Percentiles rank a stretch among this genome's conserved stretches.
Evolutionary conservation across 1,140 invertebrate genomes (phyloP).

Genomic region (Heliconius eleuchia): DNA sequence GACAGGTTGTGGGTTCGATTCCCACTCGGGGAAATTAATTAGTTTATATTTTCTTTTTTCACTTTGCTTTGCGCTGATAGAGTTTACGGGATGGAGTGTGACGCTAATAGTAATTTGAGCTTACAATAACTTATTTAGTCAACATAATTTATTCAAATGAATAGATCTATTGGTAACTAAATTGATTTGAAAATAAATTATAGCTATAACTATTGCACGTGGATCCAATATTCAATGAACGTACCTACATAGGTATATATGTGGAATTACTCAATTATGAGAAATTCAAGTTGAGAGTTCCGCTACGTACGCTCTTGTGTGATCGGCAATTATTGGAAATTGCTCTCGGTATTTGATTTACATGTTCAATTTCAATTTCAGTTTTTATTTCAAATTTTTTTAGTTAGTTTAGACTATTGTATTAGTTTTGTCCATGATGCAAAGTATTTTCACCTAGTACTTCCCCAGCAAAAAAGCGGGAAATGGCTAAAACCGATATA

Average conservation of each 20-base stretch:
- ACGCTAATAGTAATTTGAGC: too few species aligned
- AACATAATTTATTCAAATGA: neutral
- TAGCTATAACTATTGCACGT: neutral
- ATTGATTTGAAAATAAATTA: neutral
- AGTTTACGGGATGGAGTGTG: too few species aligned
- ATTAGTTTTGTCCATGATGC: neutral
- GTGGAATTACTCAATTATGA: conserved; percentile 7
- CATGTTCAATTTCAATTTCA: neutral
- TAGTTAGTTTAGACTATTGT: neutral
- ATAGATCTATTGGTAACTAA: neutral
- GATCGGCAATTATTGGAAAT: conserved; percentile 6
- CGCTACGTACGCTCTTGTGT: neutral
- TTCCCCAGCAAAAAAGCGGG: neutral
- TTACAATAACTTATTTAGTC: too few species aligned
- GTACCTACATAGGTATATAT: neutral
- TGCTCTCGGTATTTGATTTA: neutral
- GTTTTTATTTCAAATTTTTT: neutral
- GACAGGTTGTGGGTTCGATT: too few species aligned
- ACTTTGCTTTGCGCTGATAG: too few species aligned
- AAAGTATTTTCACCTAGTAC: neutral
- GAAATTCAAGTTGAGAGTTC: conserved; percentile 3
- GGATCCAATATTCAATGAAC: neutral
- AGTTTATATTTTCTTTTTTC: too few species aligned
- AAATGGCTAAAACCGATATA: too few species aligned
- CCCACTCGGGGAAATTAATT: too few species aligned